These are phyloP conservation scores for Macropodus opercularis DNA, from an alignment of 2,797 vertebrate species.

Conservation along the genomic window DNA sequence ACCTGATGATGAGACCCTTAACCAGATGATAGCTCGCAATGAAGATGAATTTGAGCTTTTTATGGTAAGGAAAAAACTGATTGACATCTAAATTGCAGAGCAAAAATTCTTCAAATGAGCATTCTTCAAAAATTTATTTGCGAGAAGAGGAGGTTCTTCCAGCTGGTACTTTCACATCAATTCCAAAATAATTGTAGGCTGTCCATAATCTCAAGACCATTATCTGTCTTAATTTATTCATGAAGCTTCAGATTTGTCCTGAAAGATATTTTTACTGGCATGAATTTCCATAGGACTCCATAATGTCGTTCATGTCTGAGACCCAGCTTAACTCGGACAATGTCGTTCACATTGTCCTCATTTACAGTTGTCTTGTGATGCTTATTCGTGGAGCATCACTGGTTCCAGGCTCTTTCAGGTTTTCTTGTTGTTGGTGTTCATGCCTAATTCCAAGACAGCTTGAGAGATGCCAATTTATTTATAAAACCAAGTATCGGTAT, in stretches of 20 bases:
- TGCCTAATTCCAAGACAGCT: too few species aligned
- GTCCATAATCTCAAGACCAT: not conserved
- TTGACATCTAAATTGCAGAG: not conserved
- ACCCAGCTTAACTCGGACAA: too few species aligned
- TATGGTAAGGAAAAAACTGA: conserved; percentile 86
- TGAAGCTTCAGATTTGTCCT: not conserved
- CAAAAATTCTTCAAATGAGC: not conserved
- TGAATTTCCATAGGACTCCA: not conserved
- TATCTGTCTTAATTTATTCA: not conserved
- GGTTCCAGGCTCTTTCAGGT: too few species aligned
- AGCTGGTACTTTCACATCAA: conserved; percentile 1
- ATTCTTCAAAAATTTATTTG: not conserved
- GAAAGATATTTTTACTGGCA: not conserved
- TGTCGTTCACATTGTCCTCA: too few species aligned
- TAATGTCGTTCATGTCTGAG: too few species aligned
- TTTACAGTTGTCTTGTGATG: too few species aligned
- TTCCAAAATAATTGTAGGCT: not conserved
- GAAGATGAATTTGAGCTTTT: conserved; percentile 98
- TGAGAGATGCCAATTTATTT: too few species aligned
- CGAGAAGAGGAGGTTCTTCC: not conserved
- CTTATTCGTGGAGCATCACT: too few species aligned
- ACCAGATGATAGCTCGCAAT: conserved; percentile 97
- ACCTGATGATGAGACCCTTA: conserved; percentile 97
- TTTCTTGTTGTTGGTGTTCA: too few species aligned
- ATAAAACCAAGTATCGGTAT: too few species aligned